phyloP scores from a whole-genome alignment of 1,140 invertebrate genomes.

The Panulirus ornatus region DNA sequence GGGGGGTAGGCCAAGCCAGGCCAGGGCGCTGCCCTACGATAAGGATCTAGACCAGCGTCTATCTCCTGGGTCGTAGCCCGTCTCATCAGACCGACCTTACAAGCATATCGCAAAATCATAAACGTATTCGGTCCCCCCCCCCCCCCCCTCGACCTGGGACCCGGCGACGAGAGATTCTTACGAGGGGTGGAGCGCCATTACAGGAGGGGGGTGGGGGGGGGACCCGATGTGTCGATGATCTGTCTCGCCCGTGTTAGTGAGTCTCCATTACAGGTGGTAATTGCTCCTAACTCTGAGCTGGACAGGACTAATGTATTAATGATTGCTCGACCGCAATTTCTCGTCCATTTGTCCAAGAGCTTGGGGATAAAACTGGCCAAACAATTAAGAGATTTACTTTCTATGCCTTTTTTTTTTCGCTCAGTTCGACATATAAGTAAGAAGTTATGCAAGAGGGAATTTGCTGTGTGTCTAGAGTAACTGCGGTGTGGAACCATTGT shows the following conservation, averaged over 20 bases:
- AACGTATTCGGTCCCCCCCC: slow-evolving; percentile 37
- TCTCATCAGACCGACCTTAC: neutral
- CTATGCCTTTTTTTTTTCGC: no score
- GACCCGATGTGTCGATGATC: no score
- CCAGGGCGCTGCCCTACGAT: neutral
- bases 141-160: neutral
- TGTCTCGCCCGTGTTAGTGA: neutral
- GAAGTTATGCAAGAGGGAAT: no score
- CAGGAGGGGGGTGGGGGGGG: no score
- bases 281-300: slow-evolving; percentile 27
- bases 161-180: neutral
- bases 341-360: neutral
- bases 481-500: no score
- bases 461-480: no score
- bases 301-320: neutral
- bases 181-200: neutral
- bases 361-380: no score
- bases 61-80: neutral
- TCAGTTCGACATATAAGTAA: no score
- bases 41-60: neutral
- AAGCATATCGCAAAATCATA: slow-evolving; percentile 40
- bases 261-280: slow-evolving; percentile 20
- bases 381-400: no score
- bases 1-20: neutral
- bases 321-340: neutral